Percentiles rank a stretch among this genome's conserved stretches.
phyloP scores from a whole-genome alignment of 2,113 vertebrate species.

The Sinocyclocheilus rhinocerous region DNA sequence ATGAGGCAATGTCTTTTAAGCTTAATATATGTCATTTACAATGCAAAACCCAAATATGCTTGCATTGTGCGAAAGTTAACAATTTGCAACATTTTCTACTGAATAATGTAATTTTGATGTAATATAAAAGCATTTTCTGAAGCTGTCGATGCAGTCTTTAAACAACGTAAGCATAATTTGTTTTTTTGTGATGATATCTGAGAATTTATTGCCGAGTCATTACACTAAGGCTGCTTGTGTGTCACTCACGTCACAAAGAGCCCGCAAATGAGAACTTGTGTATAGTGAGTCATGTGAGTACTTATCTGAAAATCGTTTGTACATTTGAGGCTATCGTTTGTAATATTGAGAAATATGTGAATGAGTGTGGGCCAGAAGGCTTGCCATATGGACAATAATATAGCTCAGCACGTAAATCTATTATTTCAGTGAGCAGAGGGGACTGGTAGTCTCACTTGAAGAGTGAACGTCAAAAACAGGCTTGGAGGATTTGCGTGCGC shows the following conservation, averaged over 20 bases:
- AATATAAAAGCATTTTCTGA: neutral
- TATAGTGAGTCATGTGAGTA: no score
- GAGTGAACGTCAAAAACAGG: neutral
- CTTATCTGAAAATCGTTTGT: constrained; percentile 28
- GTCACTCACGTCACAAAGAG: constrained; percentile 35
- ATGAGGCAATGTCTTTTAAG: neutral
- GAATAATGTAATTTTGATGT: neutral
- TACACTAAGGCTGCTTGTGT: constrained; percentile 5
- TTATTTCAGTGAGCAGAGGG: constrained; percentile 31
- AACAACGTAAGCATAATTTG: neutral
- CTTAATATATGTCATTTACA: neutral
- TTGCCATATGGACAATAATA: constrained; percentile 50
- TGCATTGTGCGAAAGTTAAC: neutral
- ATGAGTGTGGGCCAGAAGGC: constrained; percentile 43
- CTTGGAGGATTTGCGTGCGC: neutral
- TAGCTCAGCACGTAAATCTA: constrained; percentile 24
- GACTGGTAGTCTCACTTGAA: constrained; percentile 32
- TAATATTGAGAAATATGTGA: neutral
- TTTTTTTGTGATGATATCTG: neutral
- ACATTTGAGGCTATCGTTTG: constrained; percentile 10
- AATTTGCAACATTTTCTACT: neutral
- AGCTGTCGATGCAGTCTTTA: neutral
- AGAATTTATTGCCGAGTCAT: neutral
- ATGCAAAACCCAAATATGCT: neutral
- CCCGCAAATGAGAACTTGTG: neutral